These are phyloP conservation scores for Platyrinchus mystaceus DNA, from an alignment of 2,797 vertebrate species.

Conservation along the genomic window DNA sequence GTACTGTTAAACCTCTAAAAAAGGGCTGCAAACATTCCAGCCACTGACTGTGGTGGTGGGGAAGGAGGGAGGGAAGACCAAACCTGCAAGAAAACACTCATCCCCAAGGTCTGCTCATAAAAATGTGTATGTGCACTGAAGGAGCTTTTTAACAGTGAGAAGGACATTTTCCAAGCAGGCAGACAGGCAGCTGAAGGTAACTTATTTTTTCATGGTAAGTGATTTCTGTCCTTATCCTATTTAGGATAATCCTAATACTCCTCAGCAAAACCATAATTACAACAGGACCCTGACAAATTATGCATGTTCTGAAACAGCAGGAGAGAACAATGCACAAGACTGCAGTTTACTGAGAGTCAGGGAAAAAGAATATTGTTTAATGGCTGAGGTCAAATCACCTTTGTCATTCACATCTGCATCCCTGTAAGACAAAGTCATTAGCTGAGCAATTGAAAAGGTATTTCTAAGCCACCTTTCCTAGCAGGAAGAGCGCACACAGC, in stretches of 20 bases:
- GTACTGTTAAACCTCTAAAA: slow-evolving; percentile 28
- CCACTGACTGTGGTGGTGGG: not conserved
- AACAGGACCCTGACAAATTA: slow-evolving; percentile 1
- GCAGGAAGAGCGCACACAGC: not conserved
- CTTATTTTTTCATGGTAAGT: not conserved
- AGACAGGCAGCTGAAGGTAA: slow-evolving; percentile 36
- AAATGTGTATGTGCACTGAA: not conserved
- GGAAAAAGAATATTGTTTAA: slow-evolving; percentile 20
- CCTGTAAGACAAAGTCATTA: not conserved
- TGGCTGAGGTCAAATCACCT: slow-evolving; percentile 38
- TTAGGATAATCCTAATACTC: not conserved
- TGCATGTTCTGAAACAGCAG: not conserved
- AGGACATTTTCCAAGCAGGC: not conserved
- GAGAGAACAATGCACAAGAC: not conserved
- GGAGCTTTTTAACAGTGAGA: not conserved
- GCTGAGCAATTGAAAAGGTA: not conserved
- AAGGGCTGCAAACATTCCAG: slow-evolving; percentile 44
- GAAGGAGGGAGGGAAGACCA: rapidly evolving
- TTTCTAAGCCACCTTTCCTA: not conserved
- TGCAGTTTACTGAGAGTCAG: not conserved
- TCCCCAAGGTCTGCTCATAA: slow-evolving; percentile 20
- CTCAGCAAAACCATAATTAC: not conserved
- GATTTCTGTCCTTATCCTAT: slow-evolving; percentile 8
- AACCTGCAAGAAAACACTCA: not conserved
- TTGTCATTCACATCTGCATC: slow-evolving; percentile 38